These are phyloP conservation scores for Encarsia formosa DNA, from an alignment of 2,888 invertebrate species.

Conservation along the genomic window DNA sequence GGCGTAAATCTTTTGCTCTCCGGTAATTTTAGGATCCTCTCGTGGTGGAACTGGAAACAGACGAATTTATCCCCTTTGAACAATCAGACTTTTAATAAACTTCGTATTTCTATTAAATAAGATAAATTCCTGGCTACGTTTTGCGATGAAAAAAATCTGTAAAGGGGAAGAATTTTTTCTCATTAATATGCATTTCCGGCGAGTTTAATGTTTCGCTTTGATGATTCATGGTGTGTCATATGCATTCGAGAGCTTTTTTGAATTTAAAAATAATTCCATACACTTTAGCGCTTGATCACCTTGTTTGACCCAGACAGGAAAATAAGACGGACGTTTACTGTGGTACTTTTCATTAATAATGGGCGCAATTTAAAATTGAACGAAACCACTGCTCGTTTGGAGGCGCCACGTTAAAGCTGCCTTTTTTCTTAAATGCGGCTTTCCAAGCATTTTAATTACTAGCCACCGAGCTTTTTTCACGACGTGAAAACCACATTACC, in stretches of 20 bases:
- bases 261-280: no score
- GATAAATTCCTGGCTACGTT: not conserved
- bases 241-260: no score
- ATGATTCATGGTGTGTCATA: no score
- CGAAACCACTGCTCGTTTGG: conserved; percentile 7
- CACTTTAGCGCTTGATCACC: no score
- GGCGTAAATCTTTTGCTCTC: conserved; percentile 53
- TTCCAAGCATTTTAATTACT: conserved; percentile 16
- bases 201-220: no score
- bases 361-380: conserved; percentile 2
- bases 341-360: conserved; percentile 14
- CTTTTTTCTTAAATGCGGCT: conserved; percentile 10
- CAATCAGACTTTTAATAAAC: not conserved
- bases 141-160: not conserved
- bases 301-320: no score
- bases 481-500: not conserved
- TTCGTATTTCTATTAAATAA: not conserved
- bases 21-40: conserved; percentile 53
- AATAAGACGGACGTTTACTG: no score
- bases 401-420: not conserved
- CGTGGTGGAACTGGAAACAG: conserved; percentile 48
- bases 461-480: not conserved
- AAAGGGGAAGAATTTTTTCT: not conserved
- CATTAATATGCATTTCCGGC: no score
- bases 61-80: conserved; percentile 2